These are phyloP conservation scores for Aricia agestis DNA, from an alignment of 1,140 invertebrate species.

Conservation along the genomic window DNA sequence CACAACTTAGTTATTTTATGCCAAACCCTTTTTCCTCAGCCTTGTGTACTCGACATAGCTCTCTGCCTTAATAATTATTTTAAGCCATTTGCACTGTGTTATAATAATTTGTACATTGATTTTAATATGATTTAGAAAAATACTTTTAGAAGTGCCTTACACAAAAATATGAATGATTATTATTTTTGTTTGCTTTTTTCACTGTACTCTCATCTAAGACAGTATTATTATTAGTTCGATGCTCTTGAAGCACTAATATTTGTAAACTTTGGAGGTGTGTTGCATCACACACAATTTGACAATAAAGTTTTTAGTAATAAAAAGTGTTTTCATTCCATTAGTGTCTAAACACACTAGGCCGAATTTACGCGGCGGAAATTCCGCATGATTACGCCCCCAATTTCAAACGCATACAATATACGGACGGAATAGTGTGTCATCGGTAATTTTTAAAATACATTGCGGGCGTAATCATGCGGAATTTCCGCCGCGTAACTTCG, in stretches of 20 bases:
- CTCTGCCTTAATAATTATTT: background rate
- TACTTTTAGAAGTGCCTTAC: slow-evolving; percentile 8
- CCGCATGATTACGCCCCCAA: no score
- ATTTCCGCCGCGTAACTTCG: no score
- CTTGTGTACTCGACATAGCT: background rate
- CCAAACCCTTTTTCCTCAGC: background rate
- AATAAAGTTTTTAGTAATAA: slow-evolving; percentile 55
- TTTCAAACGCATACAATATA: no score
- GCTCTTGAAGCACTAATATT: slow-evolving; percentile 49
- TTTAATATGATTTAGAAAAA: background rate
- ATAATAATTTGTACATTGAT: no score
- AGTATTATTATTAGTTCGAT: slow-evolving; percentile 43
- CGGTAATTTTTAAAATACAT: no score
- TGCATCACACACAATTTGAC: slow-evolving; percentile 50
- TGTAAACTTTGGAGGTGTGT: slow-evolving; percentile 41
- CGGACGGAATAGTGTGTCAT: no score
- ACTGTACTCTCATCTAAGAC: slow-evolving; percentile 1
- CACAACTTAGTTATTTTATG: background rate
- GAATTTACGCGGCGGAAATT: no score
- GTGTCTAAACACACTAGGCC: no score
- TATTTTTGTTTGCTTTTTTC: background rate
- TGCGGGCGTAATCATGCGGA: no score
- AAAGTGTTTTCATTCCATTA: background rate
- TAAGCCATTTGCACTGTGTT: background rate
- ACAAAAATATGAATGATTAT: slow-evolving; percentile 11